Evolutionary conservation across 2,888 invertebrate species (phyloP).

Genomic region (Formica aserva): DNA sequence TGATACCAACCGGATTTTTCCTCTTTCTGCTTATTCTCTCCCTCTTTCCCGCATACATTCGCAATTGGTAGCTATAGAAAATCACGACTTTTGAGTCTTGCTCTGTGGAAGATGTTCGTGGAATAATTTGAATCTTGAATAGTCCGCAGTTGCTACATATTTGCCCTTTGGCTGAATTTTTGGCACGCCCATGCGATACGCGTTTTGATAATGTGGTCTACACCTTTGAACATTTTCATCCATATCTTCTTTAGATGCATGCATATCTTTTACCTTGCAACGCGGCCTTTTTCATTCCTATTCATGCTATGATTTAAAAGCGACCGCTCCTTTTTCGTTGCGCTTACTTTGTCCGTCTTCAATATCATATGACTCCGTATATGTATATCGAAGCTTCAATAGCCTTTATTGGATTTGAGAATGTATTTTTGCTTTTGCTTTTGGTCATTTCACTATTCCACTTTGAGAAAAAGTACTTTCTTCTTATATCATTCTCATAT

Average conservation of each 20-base stretch:
- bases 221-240: constrained; percentile 16
- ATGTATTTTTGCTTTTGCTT: constrained; percentile 5
- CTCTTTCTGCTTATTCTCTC: constrained; percentile 31
- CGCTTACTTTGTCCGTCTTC: constrained; percentile 40
- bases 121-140: constrained; percentile 31
- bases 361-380: constrained; percentile 31
- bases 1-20: constrained; percentile 50
- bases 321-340: constrained; percentile 38
- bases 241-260: constrained; percentile 9
- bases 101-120: not conserved
- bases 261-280: constrained; percentile 17
- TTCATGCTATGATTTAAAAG: constrained; percentile 54
- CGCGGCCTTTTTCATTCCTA: constrained; percentile 22
- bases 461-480: not conserved
- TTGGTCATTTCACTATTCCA: not conserved
- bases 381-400: constrained; percentile 26
- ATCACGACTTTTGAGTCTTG: not conserved
- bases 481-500: not conserved
- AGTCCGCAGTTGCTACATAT: not conserved
- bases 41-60: not conserved
- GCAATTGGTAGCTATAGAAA: constrained; percentile 15
- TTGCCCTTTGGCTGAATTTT: constrained; percentile 11
- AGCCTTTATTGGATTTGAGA: constrained; percentile 21
- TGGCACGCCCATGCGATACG: not conserved
- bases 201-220: constrained; percentile 22